Percentiles rank a stretch among this genome's conserved stretches.
Conservation (phyloP, 2,113 vertebrate genomes). For the Ophthalmolycus amberensis region DNA sequence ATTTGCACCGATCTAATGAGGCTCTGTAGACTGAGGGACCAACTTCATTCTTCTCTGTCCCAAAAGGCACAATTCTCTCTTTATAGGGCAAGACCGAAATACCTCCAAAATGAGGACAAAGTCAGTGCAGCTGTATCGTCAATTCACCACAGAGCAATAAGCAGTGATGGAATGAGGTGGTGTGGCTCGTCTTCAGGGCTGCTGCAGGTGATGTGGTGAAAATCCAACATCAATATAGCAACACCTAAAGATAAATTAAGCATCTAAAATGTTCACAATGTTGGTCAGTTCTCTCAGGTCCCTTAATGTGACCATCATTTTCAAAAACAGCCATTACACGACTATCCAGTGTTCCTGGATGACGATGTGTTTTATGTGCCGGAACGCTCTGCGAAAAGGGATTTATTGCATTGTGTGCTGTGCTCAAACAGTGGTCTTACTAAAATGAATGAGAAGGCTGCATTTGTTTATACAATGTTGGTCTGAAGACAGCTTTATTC, state of each 20-base stretch:
- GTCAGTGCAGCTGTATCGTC: conserved; percentile 32
- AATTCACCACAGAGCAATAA: conserved; percentile 41
- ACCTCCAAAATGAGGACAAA: conserved; percentile 70
- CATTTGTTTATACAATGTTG: background rate
- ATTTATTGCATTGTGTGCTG: too few species aligned
- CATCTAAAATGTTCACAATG: background rate
- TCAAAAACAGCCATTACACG: background rate
- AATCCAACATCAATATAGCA: background rate
- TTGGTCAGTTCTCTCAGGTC: background rate
- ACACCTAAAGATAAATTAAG: background rate
- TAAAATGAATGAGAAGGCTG: background rate
- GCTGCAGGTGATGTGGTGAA: background rate
- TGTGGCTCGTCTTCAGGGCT: conserved; percentile 5
- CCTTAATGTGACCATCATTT: background rate
- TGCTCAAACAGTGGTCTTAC: background rate
- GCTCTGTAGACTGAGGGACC: conserved; percentile 35
- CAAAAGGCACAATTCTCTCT: conserved; percentile 48
- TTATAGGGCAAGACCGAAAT: conserved; percentile 74
- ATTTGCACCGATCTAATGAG: conserved; percentile 53
- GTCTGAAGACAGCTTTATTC: background rate
- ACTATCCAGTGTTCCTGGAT: background rate
- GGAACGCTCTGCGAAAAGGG: background rate
- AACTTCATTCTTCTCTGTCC: conserved; percentile 57
- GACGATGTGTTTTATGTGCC: background rate
- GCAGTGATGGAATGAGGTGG: conserved; percentile 28